Evolutionary conservation across 2,888 invertebrate species (phyloP), one percentile per base, ranked within the genome.

Genomic region (Pheosia tremula): DNA sequence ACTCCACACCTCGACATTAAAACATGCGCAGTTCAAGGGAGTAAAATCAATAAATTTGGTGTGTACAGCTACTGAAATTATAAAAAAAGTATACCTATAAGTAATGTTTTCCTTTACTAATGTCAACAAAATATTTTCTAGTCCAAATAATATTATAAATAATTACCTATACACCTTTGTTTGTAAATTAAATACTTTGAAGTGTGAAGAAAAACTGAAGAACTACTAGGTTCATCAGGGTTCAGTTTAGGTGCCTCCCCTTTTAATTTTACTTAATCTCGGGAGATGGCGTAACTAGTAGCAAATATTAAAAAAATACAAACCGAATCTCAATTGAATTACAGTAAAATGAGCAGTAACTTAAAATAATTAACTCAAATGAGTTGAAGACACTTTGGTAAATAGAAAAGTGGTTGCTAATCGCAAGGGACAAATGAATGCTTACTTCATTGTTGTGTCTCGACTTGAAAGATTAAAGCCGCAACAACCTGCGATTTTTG

Each of bases 21-120:
- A 61, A 70, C 83, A 84, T 83, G 83, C 83, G 83, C 83, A 77
- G 64, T 74, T 56, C 56, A 6, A 53, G 36, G 56, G 24, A 13
- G 50, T 54, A 7, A 63, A 72, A 84, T 84, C 83, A 75, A 83
- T 84, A 79, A 59, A 72, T 74, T 66, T 13, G 68, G 11, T 67
- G 72, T 75, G 66, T 70, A 58, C 72, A 60, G 24, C 3, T 41
- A 39, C 10, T 39, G 13, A 41, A 39, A 56, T 37, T 37, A n/a
- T 11, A 37, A 11, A 53, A 36, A 37, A 1, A 4, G 3, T 10
- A 8, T 24, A 24, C 24, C 24, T 24, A 24, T 24, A 37, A 1
- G 37, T 11, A 37, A 37, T 53, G 7, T 53, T 53, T 11, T 53
- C 11, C 4, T 37, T 37, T 37, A 4, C 37, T 10, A 37, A 53